Base-by-base conservation (phyloP, 2,113 vertebrate genomes). In the Oryzias curvinotus region DNA sequence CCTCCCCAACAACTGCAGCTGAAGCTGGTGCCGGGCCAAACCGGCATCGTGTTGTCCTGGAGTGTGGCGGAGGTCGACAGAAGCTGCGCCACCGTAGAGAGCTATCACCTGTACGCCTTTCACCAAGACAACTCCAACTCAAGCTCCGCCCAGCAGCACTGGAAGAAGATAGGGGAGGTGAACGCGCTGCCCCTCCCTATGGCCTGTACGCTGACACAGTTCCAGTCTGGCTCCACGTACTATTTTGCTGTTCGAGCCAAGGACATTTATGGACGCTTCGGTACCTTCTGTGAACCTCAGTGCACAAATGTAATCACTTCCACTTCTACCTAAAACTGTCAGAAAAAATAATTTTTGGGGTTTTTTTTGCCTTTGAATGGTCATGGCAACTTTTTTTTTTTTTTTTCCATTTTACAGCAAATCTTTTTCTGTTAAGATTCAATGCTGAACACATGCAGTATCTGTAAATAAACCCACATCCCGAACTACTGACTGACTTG, bases 141-240 rank as follows among this genome's bases (percentile, higher is more conserved):
- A 77, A 91, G 73, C 26, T 62, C 64, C 71, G 90, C 68, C 1
- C 89, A 83, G 74, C 87, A 89, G 7, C 94, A 98, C 62, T 98
- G 97, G 97, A 99, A 99, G 85, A 99, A 98, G 90, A 99, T 99
- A 0, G 98, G 97, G 10, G 97, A 98, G 73, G 96, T 99, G 52
- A 98, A 98, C 73, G 97, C 96, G 1, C 92, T 99, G 18, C 96
- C 98, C 0, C 81, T 99, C 19, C 98, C 98, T 3, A 99, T 99
- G 98, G 98, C 98, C 16, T 99, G 98, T 80, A 99, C 97, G 4
- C 95, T 99, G 48, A 98, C 98, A 0, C 98, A 99, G 90, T 99
- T 99, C 58, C 95, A 98, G 62, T 95, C 95, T 19, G 96, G 97
- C 57, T 98, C 96, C 87, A 99, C 96, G 41, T 99, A 99, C 75